A percentile compares a stretch with the other conserved stretches of the same genome.
Evolutionary conservation across 2,888 invertebrate genomes (phyloP).

Genomic region (Automeris io): DNA sequence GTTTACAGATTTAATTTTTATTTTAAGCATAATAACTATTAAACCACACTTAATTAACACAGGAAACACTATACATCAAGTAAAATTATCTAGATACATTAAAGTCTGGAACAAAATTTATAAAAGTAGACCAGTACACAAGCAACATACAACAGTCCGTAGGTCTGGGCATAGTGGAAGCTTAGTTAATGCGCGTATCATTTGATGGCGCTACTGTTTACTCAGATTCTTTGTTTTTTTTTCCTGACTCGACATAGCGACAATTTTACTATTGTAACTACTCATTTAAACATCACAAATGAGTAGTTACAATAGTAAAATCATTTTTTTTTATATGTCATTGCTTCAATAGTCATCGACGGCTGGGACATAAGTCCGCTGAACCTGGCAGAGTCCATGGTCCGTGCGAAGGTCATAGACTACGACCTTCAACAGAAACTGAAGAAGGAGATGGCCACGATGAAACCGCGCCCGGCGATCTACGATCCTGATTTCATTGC

Average conservation of each 20-base stretch:
- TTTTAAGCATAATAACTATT: no score
- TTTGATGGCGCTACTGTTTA: no score
- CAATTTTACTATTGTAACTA: no score
- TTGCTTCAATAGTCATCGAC: constrained; percentile 79
- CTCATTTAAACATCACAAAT: neutral
- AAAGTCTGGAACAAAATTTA: neutral
- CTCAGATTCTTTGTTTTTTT: no score
- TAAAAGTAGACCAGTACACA: no score
- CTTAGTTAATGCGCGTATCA: no score
- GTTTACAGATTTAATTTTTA: constrained; percentile 9
- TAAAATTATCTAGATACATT: no score
- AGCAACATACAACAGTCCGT: no score
- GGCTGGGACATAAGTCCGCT: constrained; percentile 93
- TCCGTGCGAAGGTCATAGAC: constrained; percentile 91
- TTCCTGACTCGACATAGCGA: no score
- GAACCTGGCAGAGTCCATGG: constrained; percentile 92
- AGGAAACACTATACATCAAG: no score
- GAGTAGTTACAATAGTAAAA: neutral
- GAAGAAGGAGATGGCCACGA: constrained; percentile 80
- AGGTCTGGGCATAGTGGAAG: no score
- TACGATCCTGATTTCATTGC: constrained; percentile 96
- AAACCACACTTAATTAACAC: no score
- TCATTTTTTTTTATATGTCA: neutral
- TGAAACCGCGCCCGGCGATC: constrained; percentile 90
- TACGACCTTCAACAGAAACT: constrained; percentile 88